Percentiles rank a stretch among this genome's conserved stretches.
Evolutionary conservation across 2,888 invertebrate species (phyloP).

Genomic region (Cephus spinipes): DNA sequence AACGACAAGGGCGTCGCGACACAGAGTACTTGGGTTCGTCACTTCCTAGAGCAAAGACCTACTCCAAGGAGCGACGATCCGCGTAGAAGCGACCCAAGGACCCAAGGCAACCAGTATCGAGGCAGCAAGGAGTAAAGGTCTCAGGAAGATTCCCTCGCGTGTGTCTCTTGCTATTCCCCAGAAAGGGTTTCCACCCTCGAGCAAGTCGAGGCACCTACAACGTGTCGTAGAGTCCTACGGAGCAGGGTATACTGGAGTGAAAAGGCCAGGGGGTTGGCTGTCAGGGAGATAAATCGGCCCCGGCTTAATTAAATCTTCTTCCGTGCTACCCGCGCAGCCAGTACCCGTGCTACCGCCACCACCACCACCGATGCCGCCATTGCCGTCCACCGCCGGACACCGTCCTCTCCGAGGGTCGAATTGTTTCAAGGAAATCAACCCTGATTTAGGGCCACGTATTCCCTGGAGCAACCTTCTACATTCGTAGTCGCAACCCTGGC

Average conservation of each 20-base stretch:
- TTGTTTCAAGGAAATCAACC: conserved; percentile 64
- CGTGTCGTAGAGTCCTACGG: conserved; percentile 49
- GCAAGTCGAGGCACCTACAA: conserved; percentile 34
- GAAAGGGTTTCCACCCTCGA: conserved; percentile 42
- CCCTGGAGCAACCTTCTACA: conserved; percentile 1
- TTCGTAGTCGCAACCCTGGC: neutral
- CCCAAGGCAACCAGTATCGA: neutral
- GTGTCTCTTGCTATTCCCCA: neutral
- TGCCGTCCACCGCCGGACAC: conserved; percentile 48
- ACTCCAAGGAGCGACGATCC: neutral
- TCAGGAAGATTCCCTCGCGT: neutral
- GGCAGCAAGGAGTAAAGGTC: neutral
- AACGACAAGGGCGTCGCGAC: neutral
- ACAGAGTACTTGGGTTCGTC: neutral
- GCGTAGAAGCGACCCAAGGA: neutral
- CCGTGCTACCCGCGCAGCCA: conserved; percentile 55
- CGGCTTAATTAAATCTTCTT: conserved; percentile 68
- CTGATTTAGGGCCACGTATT: conserved; percentile 55
- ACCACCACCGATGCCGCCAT: conserved; percentile 25
- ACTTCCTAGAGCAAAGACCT: neutral
- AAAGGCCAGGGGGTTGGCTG: conserved; percentile 58
- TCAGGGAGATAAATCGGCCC: conserved; percentile 67
- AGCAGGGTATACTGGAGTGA: conserved; percentile 19
- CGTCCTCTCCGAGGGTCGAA: conserved; percentile 42
- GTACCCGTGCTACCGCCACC: conserved; percentile 15